Conservation (phyloP, 2,113 vertebrate species). For the Archocentrus centrarchus region DNA sequence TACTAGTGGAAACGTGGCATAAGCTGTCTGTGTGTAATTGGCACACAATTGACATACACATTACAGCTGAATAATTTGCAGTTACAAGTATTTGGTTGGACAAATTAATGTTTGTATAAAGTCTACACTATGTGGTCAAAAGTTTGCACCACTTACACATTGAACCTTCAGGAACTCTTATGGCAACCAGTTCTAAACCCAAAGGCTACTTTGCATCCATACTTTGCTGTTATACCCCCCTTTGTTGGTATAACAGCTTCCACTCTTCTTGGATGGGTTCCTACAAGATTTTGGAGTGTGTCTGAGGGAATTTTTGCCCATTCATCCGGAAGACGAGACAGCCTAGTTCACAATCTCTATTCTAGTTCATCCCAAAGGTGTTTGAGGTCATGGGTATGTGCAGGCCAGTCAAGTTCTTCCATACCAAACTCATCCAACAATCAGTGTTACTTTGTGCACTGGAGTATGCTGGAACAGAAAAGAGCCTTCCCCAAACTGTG, state of each 20-base stretch:
- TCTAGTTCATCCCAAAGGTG: background rate
- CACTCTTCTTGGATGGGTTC: background rate
- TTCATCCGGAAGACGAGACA: background rate
- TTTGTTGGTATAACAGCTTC: background rate
- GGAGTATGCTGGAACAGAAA: background rate
- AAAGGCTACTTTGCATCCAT: background rate
- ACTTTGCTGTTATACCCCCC: background rate
- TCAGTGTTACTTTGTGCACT: background rate
- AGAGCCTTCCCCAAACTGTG: background rate
- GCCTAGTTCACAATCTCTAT: background rate
- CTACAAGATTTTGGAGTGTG: background rate
- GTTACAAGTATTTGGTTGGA: background rate
- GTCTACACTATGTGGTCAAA: background rate
- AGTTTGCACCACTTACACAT: background rate
- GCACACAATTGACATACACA: background rate
- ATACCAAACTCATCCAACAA: background rate
- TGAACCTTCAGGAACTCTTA: background rate
- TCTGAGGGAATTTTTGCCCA: background rate
- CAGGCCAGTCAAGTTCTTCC: background rate
- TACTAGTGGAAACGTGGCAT: no score
- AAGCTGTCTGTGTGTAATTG: background rate
- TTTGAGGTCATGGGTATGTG: background rate
- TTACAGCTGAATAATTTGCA: background rate
- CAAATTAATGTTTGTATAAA: fast-evolving
- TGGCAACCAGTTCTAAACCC: background rate